These are phyloP conservation scores for Mormyrus proboscirostris DNA, from an alignment of 2,797 vertebrate genomes.

Conservation along the genomic window DNA sequence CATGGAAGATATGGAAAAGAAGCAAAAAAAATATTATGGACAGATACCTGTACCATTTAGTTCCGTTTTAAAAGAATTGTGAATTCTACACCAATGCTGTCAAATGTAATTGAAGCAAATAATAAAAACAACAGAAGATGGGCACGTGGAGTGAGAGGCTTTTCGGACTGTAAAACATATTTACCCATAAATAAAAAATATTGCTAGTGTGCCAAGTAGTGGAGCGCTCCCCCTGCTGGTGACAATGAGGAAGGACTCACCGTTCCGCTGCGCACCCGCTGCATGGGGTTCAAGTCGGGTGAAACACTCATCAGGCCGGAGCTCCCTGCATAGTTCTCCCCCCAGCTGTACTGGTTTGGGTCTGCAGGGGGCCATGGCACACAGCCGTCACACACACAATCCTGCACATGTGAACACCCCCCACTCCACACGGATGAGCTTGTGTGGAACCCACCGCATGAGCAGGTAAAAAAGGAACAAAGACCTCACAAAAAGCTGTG, in stretches of 20 bases:
- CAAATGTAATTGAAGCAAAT: neutral
- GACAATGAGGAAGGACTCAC: conserved; percentile 58
- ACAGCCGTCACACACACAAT: neutral
- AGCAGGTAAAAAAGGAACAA: neutral
- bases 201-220: neutral
- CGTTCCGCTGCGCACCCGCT: conserved; percentile 84
- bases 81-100: neutral
- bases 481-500: neutral
- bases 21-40: conserved; percentile 44
- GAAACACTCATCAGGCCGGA: conserved; percentile 93
- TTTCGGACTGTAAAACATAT: neutral
- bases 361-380: conserved; percentile 55
- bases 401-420: neutral
- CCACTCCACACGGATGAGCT: neutral
- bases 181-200: neutral
- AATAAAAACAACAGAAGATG: neutral
- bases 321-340: conserved; percentile 96
- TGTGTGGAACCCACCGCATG: neutral
- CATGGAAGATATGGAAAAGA: conserved; percentile 21
- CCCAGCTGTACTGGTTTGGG: conserved; percentile 98
- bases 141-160: neutral
- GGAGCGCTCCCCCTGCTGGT: neutral
- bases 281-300: conserved; percentile 83
- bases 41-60: conserved; percentile 27
- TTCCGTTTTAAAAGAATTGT: neutral